Evolutionary conservation across 2,888 invertebrate genomes (phyloP), one percentile per base, ranked within the genome.

Genomic region (Drosophila mulleri): DNA sequence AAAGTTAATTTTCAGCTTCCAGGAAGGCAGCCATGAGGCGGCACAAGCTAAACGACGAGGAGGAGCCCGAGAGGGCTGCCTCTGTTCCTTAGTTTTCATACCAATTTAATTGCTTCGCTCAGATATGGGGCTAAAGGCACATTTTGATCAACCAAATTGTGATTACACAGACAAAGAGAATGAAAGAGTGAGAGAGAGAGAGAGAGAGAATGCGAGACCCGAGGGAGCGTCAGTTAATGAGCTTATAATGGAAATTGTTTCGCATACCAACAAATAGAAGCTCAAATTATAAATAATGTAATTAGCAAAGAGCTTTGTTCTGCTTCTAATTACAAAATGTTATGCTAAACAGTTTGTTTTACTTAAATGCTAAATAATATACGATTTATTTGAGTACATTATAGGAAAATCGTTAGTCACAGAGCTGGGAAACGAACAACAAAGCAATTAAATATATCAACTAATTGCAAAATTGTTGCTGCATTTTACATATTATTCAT

Each of bases 1-100:
- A 39, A 78, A 80, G 82, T 79, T 86, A 77, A 87, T 82, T 83
- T 79, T 42, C 54, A 60, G 64, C 78, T 72, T 86, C 89, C 79
- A 48, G 81, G 87, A 84, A 86, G 42, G 26, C 65, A 73, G 45
- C 74, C 72, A 62, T 67, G 65, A 54, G 64, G 70, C 73, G 82
- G 77, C 56, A 23, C 57, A 35, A 48, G 53, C 50, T 76, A 68
- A 76, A 76, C 68, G 69, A 3, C 3, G 32, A 14, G 50, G 50
- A 9, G 47, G n/a, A 3, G 29, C 12, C 26, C 26, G 26, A 26
- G 26, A 6, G 18, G 18, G 59, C 20, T 39, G 39, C 48, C 53
- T 39, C 6, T 12, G 57, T 29, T 35, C 26, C 18, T 57, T 37
- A 42, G 58, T 42, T 63, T 56, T 47, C 42, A 44, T 57, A 53